Percentiles rank a stretch among this genome's conserved stretches.
These are phyloP conservation scores for Eutolmus rufibarbis DNA, from an alignment of 2,888 invertebrate genomes.

Conservation along the genomic window DNA sequence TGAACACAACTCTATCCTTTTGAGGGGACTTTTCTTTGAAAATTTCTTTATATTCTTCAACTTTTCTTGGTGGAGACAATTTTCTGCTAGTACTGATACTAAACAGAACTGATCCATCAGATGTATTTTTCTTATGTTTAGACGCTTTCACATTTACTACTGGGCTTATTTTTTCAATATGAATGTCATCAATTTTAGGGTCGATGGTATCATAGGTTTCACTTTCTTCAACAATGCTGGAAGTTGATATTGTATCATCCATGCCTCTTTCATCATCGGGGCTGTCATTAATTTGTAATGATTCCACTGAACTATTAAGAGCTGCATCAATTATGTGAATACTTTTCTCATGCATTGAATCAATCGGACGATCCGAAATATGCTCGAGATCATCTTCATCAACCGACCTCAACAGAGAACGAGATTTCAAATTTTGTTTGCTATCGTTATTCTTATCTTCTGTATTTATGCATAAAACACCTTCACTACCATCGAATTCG, in stretches of 20 bases:
- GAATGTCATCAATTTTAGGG: too few species aligned
- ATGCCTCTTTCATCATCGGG: background rate
- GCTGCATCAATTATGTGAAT: background rate
- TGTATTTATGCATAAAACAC: background rate
- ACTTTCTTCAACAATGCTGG: conserved; percentile 21
- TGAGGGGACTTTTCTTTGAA: background rate
- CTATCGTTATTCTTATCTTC: background rate
- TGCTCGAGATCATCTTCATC: background rate
- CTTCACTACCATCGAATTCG: background rate
- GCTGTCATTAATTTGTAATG: background rate
- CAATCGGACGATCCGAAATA: background rate
- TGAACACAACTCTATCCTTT: conserved; percentile 1
- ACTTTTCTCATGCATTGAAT: background rate
- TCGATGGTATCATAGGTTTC: too few species aligned
- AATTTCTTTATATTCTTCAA: background rate
- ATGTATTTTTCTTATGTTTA: background rate
- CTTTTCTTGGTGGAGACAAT: background rate
- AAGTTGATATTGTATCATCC: background rate
- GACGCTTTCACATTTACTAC: background rate
- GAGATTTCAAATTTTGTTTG: background rate
- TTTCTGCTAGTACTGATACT: background rate
- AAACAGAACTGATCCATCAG: conserved; percentile 7
- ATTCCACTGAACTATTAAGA: background rate
- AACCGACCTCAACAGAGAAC: background rate
- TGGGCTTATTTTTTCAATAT: too few species aligned